Evolutionary conservation across 2,797 vertebrate genomes (phyloP), one percentile per base, ranked within the genome.

Genomic region (Fundulus diaphanus): DNA sequence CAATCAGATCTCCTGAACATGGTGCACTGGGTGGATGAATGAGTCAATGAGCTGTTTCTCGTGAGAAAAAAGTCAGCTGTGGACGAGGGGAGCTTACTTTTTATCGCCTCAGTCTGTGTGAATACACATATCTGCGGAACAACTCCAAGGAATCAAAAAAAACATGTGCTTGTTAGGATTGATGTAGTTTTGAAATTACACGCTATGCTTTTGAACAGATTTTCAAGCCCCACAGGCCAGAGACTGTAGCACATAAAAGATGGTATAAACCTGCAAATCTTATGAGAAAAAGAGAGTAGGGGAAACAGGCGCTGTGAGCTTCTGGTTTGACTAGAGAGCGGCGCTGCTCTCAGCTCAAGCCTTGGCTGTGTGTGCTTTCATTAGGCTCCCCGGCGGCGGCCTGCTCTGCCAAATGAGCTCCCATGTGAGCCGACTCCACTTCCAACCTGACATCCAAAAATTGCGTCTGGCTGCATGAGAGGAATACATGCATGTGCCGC

Each of bases 351-450:
- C 83, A 87, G 86, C 83, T 79, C 63, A 37, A 82, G 87, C 83
- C 29, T 90, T 91, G 90, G 87, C 89, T 79, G 56, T 80, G 77
- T 84, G 85, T 69, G 84, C 85, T 91, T 91, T 92, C 92, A 93
- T 93, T 92, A 93, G 87, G 80, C 81, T 91, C 91, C 90, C 92
- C 16, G 52, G 81, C 87, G 88, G 83, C 81, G 52, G 70, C 61
- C 83, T 11, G 56, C 37, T 81, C 90, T 83, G 89, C 90, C 90
- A 94, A 94, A 94, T 93, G 90, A 94, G 91, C 86, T 93, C 91
- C 92, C 91, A 69, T 73, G 91, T 84, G 93, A 87, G 78, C 71
- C 72, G 76, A 82, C 82, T 89, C 73, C 82, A 66, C 84, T 79
- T 88, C 85, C 83, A 87, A n/a, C 49, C 82, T 52, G 20, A 51